phyloP scores from a whole-genome alignment of 2,113 vertebrate species.

The Sminthopsis crassicaudata region DNA sequence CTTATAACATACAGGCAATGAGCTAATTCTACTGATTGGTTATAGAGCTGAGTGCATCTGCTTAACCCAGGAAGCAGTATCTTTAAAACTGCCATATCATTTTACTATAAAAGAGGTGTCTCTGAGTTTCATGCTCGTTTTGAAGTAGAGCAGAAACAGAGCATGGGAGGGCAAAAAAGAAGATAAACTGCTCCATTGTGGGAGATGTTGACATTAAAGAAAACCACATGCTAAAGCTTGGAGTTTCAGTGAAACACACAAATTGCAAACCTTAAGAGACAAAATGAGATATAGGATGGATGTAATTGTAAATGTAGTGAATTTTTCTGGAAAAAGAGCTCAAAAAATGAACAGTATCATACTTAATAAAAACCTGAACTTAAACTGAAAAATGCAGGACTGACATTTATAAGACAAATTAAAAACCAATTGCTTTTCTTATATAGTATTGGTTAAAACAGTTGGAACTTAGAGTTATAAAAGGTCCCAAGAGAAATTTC shows the following conservation, averaged over 20 bases:
- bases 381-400: neutral
- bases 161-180: neutral
- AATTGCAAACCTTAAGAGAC: neutral
- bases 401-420: neutral
- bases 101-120: accelerated
- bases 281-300: neutral
- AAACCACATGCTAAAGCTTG: neutral
- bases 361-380: neutral
- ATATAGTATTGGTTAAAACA: neutral
- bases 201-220: neutral
- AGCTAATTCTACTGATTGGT: too few relatives aligned
- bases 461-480: neutral
- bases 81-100: accelerated
- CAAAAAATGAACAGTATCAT: too few relatives aligned
- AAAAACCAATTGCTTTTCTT: neutral
- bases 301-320: neutral
- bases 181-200: accelerated
- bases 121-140: neutral
- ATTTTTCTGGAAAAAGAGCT: neutral
- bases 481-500: neutral
- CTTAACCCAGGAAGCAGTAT: neutral
- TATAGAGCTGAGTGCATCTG: accelerated
- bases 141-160: neutral
- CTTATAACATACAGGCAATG: neutral
- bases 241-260: neutral